Percentiles rank a stretch among this genome's conserved stretches.
Evolutionary conservation across 2,888 invertebrate genomes (phyloP).

Genomic region (Helleia helle): DNA sequence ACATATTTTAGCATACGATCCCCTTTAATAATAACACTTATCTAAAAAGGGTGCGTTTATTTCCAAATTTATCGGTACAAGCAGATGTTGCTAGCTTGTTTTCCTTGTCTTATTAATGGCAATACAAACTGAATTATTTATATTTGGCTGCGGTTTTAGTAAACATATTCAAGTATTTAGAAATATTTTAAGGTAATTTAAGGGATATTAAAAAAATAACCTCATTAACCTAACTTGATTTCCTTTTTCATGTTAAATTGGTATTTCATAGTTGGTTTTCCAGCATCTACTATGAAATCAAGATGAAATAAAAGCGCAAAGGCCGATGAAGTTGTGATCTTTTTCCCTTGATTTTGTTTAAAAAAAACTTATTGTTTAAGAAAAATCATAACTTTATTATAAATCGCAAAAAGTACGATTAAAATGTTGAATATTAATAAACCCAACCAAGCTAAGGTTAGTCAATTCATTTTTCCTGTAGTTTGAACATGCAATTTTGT

Average conservation of each 20-base stretch:
- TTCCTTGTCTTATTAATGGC: slow-evolving; percentile 12
- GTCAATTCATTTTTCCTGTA: too few species aligned
- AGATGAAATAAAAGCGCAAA: not conserved
- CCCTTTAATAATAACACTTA: not conserved
- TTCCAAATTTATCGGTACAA: slow-evolving; percentile 25
- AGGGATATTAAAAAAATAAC: too few species aligned
- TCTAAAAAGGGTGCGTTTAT: slow-evolving; percentile 15
- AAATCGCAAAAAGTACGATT: too few species aligned
- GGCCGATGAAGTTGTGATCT: not conserved
- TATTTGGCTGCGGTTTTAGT: not conserved
- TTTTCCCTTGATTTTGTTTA: not conserved
- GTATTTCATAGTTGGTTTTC: too few species aligned
- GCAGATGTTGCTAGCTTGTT: slow-evolving; percentile 27
- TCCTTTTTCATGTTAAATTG: too few species aligned
- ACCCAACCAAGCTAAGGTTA: too few species aligned
- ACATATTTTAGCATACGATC: slow-evolving; percentile 14
- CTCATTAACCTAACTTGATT: too few species aligned
- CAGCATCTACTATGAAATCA: not conserved
- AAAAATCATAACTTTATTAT: too few species aligned
- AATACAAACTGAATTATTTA: not conserved
- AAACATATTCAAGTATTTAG: too few species aligned
- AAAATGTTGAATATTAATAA: too few species aligned
- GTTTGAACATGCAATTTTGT: too few species aligned
- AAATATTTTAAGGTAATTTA: too few species aligned
- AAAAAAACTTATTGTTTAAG: not conserved